These are phyloP conservation scores for Stenoptilia bipunctidactyla DNA, from an alignment of 2,888 invertebrate genomes.

Conservation along the genomic window DNA sequence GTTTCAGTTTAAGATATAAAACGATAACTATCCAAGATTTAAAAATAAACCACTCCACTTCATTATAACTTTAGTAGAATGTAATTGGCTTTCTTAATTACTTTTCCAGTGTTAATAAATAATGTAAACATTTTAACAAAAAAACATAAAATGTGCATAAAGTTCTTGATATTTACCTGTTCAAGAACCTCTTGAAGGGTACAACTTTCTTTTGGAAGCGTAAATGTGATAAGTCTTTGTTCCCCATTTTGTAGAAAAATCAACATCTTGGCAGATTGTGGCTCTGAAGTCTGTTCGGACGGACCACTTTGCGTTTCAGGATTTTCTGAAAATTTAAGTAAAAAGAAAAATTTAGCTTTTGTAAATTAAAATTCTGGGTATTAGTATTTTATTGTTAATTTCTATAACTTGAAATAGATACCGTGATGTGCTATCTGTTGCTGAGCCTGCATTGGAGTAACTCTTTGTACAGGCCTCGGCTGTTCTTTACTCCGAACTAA, in stretches of 20 bases:
- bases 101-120: no score
- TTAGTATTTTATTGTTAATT: background rate
- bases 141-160: no score
- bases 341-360: background rate
- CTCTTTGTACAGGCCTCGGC: constrained; percentile 57
- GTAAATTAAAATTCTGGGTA: constrained; percentile 5
- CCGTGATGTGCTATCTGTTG: constrained; percentile 35
- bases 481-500: constrained; percentile 60
- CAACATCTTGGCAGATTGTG: constrained; percentile 83
- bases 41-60: no score
- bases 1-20: no score
- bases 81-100: no score
- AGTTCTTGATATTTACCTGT: constrained; percentile 63
- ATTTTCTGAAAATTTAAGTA: constrained; percentile 43
- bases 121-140: no score
- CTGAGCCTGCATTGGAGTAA: constrained; percentile 57
- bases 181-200: constrained; percentile 86
- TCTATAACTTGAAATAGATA: no score
- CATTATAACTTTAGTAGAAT: no score
- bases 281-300: constrained; percentile 62
- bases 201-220: constrained; percentile 84
- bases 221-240: constrained; percentile 85
- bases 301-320: constrained; percentile 41
- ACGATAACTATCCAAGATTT: no score
- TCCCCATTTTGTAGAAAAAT: constrained; percentile 83